Evolutionary conservation across 2,888 invertebrate species (phyloP).

Genomic region (Melipona beecheii): DNA sequence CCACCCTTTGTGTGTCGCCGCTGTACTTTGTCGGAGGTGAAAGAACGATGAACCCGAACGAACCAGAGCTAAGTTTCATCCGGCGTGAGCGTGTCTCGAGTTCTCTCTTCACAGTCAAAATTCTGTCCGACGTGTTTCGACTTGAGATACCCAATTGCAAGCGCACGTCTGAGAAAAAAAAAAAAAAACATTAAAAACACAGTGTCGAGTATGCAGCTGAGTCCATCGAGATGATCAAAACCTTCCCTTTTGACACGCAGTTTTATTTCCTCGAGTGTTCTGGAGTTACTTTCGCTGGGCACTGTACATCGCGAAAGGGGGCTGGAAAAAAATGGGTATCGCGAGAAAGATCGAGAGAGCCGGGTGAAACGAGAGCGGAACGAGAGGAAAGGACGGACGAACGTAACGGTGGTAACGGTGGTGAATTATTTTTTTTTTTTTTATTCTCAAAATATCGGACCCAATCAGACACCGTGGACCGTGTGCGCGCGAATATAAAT

Average conservation of each 20-base stretch:
- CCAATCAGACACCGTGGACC: constrained; percentile 74
- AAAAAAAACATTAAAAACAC: no score
- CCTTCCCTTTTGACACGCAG: no score
- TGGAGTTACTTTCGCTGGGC: no score
- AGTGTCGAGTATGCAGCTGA: no score
- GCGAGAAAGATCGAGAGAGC: neutral
- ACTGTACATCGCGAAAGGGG: neutral
- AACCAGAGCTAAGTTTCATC: neutral
- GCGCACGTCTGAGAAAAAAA: no score
- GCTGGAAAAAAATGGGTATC: neutral
- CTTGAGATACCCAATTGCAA: no score
- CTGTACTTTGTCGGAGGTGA: constrained; percentile 60
- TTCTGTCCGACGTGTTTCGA: no score
- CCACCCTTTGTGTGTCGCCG: constrained; percentile 71
- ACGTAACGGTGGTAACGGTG: neutral
- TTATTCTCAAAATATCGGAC: constrained; percentile 75
- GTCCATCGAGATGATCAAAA: no score
- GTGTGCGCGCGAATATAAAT: constrained; percentile 79
- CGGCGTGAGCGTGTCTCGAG: neutral
- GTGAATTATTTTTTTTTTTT: constrained; percentile 5
- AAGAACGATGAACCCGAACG: constrained; percentile 45
- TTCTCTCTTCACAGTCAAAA: neutral
- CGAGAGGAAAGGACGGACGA: neutral
- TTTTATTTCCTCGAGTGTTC: no score
- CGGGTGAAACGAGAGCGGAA: neutral